Conservation (phyloP, 2,797 vertebrate genomes). For the Gambusia yucatana region DNA sequence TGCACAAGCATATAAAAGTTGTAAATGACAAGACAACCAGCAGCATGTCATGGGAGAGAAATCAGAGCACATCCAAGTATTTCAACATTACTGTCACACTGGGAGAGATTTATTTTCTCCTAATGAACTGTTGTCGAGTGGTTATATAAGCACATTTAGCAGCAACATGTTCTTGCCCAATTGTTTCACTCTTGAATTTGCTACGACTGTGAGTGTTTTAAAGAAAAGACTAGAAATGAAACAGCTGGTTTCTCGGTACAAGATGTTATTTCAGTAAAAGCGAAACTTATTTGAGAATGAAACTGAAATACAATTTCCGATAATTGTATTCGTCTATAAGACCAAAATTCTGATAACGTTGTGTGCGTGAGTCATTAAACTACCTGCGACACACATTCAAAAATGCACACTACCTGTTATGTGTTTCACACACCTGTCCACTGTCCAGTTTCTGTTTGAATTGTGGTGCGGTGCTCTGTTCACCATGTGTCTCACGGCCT, state of each 20-base stretch:
- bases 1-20: background rate
- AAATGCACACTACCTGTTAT: slow-evolving; percentile 29
- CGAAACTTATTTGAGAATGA: slow-evolving; percentile 20
- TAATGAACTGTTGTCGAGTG: slow-evolving; percentile 23
- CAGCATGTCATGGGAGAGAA: slow-evolving; percentile 42
- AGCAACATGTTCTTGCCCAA: slow-evolving; percentile 45
- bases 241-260: slow-evolving; percentile 31
- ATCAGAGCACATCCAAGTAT: slow-evolving; percentile 49
- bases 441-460: slow-evolving; percentile 19
- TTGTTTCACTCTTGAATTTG: slow-evolving; percentile 45
- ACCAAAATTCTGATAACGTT: background rate
- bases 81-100: slow-evolving; percentile 55
- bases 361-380: background rate
- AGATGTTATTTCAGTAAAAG: slow-evolving; percentile 29
- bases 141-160: slow-evolving; percentile 63
- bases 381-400: slow-evolving; percentile 3
- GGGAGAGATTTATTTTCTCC: slow-evolving; percentile 47
- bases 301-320: slow-evolving; percentile 30
- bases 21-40: slow-evolving; percentile 32
- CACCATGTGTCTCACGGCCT: slow-evolving; percentile 53
- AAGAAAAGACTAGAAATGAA: slow-evolving; percentile 41
- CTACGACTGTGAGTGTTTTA: slow-evolving; percentile 41
- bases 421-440: slow-evolving; percentile 48
- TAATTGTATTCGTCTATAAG: background rate
- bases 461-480: slow-evolving; percentile 42